phyloP scores from a whole-genome alignment of 2,113 vertebrate species.

The Echinops telfairi region DNA sequence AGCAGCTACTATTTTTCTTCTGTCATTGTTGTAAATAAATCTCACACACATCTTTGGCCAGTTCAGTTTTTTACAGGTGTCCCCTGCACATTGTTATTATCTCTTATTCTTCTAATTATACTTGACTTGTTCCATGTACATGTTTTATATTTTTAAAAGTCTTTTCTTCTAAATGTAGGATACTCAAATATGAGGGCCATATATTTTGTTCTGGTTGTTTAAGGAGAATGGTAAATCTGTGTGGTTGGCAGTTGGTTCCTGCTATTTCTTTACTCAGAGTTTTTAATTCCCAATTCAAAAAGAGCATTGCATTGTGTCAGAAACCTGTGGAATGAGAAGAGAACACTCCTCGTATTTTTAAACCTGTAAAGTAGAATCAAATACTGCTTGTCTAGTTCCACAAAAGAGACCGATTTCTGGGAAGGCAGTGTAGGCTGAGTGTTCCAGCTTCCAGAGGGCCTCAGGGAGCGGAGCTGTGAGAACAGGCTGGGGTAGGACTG shows the following conservation, averaged over 20 bases:
- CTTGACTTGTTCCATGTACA: background rate
- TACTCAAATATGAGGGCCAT: background rate
- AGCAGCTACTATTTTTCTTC: background rate
- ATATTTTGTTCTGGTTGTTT: background rate
- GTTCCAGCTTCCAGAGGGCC: background rate
- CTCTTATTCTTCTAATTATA: slow-evolving; percentile 10
- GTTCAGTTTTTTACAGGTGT: background rate
- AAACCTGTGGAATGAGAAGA: background rate
- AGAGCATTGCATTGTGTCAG: background rate
- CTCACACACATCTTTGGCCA: background rate
- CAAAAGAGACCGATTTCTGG: background rate
- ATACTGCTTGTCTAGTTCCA: background rate
- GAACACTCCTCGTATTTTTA: slow-evolving; percentile 2
- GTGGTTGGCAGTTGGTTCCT: background rate
- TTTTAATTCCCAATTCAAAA: background rate
- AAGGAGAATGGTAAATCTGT: background rate
- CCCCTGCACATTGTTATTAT: background rate
- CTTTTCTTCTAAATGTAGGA: background rate
- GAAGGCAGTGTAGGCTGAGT: background rate
- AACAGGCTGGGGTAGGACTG: background rate
- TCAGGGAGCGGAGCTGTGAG: background rate
- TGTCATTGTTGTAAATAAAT: background rate
- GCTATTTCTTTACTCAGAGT: background rate
- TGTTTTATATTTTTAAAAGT: background rate
- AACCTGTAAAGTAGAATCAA: background rate